Base-by-base conservation (phyloP, 2,888 invertebrate genomes). In the Halictus ligatus region DNA sequence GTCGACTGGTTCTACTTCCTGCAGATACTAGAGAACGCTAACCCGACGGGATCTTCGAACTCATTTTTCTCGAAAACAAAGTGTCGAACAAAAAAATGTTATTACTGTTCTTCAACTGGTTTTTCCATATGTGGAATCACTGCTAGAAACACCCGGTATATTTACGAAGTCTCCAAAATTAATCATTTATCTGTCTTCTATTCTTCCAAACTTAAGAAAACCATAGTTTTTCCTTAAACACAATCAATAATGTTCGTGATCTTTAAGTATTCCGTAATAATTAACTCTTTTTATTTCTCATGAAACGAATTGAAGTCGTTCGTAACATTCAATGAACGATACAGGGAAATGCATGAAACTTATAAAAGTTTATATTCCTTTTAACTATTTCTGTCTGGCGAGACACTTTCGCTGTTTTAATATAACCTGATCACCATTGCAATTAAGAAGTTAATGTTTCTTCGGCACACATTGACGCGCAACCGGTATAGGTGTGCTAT, bases 351-450 rank as follows among this genome's bases (percentile, higher is more conserved):
- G 15, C 29, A 64, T 29, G 12, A 21, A 40, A 21, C 21, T 69
- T 69, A 10, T 18, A 21, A 40, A 40, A 69, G 40, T 21, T 69
- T 40, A 40, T 69, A 21, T 12, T 40, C 69, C 4, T 40, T 69
- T 40, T 12, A 35, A 40, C 35, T 40, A 40, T 40, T 21, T 35
- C 69, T 69, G 40, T 40, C 69, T 40, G 40, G 40, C 40, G 69
- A 35, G 21, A 69, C 29, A 29, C 40, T 43, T n/a, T n/a, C 71
- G n/a, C n/a, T 25, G 43, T n/a, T 43, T 71, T 71, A 43, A 43
- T 71, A n/a, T 71, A 71, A 71, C 71, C 40, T n/a, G 43, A 71
- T 43, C 43, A n/a, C 71, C 7, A n/a, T 71, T n/a, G n/a, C 40
- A 71, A 71, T 71, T n/a, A 79, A 58, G 35, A 60, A 29, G 8